phyloP scores from a whole-genome alignment of 2,888 invertebrate species.

The Malthinus flaveolus region DNA sequence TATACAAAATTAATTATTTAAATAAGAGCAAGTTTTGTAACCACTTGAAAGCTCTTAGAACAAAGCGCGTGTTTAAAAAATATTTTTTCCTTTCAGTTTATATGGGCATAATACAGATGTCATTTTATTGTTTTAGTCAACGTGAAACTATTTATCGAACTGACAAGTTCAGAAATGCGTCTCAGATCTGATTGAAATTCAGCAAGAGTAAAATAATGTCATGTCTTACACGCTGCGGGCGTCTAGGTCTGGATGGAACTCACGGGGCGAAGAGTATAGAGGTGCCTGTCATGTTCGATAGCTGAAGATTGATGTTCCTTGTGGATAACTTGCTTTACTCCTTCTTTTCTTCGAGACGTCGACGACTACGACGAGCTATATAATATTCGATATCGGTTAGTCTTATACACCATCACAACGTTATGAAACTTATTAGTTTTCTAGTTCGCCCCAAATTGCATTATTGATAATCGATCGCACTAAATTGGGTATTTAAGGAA shows the following conservation, averaged over 20 bases:
- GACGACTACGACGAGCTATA: slow-evolving; percentile 21
- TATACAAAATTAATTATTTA: too few species aligned
- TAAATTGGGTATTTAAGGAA: too few species aligned
- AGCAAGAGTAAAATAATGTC: slow-evolving; percentile 47
- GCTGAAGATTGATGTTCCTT: slow-evolving; percentile 49
- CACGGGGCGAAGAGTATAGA: slow-evolving; percentile 26
- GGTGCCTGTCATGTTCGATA: slow-evolving; percentile 46
- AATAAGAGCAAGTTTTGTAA: too few species aligned
- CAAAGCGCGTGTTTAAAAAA: too few species aligned
- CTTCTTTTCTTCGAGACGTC: slow-evolving; percentile 29
- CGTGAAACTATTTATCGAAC: slow-evolving; percentile 40
- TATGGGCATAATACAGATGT: slow-evolving; percentile 18
- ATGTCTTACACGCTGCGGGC: slow-evolving; percentile 44
- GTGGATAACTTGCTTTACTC: slow-evolving; percentile 45
- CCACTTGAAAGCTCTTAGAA: too few species aligned
- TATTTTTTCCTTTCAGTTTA: too few species aligned
- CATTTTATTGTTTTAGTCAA: slow-evolving; percentile 30
- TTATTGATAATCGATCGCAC: too few species aligned
- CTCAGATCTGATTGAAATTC: slow-evolving; percentile 47
- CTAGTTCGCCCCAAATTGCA: too few species aligned
- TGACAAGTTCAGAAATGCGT: slow-evolving; percentile 43
- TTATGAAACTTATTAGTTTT: slow-evolving; percentile 13
- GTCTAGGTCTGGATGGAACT: slow-evolving; percentile 33
- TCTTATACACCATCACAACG: slow-evolving; percentile 7
- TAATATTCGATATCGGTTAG: slow-evolving; percentile 22